Evolutionary conservation across 2,888 invertebrate genomes (phyloP).

Genomic region (Prosapia bicincta): DNA sequence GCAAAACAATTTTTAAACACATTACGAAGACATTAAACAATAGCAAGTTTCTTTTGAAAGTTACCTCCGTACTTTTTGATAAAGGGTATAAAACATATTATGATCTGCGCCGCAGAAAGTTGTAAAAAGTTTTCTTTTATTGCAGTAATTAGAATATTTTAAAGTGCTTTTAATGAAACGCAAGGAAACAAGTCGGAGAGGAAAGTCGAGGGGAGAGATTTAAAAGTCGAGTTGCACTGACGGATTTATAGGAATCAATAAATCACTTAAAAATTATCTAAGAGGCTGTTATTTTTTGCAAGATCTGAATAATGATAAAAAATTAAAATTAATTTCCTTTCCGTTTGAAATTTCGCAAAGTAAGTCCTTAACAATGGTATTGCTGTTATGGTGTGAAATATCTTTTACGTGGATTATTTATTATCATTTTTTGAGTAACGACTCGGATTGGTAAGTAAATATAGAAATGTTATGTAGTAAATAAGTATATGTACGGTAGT

Average conservation of each 20-base stretch:
- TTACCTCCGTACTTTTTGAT: background rate
- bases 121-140: background rate
- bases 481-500: too few species aligned
- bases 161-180: background rate
- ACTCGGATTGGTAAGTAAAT: too few species aligned
- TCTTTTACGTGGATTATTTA: too few species aligned
- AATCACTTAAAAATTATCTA: background rate
- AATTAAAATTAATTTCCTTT: too few species aligned
- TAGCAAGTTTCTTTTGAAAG: background rate
- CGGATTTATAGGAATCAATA: background rate
- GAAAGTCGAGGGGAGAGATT: background rate
- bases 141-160: background rate
- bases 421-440: too few species aligned
- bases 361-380: too few species aligned
- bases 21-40: background rate
- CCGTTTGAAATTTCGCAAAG: too few species aligned
- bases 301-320: too few species aligned
- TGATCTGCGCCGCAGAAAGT: background rate
- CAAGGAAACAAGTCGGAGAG: background rate
- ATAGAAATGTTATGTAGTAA: too few species aligned
- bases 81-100: background rate
- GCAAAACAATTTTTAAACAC: background rate
- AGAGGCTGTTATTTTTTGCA: too few species aligned
- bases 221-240: background rate
- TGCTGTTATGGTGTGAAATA: too few species aligned